These are phyloP conservation scores for Rallus crepitans DNA, from an alignment of 2,797 vertebrate species.

Conservation along the genomic window DNA sequence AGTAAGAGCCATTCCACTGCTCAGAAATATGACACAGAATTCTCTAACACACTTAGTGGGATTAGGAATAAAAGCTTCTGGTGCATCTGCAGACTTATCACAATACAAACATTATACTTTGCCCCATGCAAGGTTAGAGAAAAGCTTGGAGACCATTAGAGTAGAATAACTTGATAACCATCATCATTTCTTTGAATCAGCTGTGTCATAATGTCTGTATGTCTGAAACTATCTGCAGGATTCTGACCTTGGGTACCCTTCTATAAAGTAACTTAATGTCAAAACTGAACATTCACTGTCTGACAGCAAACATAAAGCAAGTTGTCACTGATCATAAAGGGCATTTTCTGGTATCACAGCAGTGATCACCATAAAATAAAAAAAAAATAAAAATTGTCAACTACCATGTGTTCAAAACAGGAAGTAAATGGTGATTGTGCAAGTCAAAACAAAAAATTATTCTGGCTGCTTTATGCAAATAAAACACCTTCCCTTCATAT, in stretches of 20 bases:
- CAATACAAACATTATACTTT: neutral
- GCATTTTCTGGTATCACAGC: neutral
- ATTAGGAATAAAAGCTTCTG: neutral
- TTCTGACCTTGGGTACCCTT: neutral
- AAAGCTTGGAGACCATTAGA: neutral
- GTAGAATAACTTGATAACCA: neutral
- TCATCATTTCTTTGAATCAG: neutral
- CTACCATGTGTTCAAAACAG: neutral
- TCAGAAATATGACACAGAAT: neutral
- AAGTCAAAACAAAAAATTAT: neutral
- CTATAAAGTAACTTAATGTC: neutral
- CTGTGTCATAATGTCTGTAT: neutral
- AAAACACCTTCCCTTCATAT: neutral
- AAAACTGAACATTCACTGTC: neutral
- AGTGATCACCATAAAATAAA: neutral
- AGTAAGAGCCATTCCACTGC: neutral
- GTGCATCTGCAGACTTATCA: neutral
- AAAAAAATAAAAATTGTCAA: neutral
- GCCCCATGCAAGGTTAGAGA: neutral
- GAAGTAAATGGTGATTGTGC: neutral
- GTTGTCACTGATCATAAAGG: neutral
- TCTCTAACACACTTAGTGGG: neutral
- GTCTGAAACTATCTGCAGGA: neutral
- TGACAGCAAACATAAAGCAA: neutral
- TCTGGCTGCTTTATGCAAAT: neutral